Percentiles rank a stretch among this genome's conserved stretches.
These are phyloP conservation scores for Columba guinea DNA, from an alignment of 2,797 vertebrate species.

Conservation along the genomic window DNA sequence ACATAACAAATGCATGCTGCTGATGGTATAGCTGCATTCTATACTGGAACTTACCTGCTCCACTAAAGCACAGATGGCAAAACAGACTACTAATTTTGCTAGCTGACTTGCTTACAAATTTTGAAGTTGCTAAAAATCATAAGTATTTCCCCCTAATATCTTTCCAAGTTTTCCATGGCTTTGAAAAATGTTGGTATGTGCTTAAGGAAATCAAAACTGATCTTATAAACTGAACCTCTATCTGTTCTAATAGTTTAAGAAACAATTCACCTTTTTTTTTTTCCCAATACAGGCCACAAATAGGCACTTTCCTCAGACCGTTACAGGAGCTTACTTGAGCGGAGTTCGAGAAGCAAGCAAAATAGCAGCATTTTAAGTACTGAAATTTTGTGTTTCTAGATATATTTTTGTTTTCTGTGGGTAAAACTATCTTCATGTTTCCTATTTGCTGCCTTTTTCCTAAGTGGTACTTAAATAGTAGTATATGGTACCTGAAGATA, in stretches of 20 bases:
- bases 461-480: slow-evolving; percentile 24
- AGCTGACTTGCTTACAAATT: background rate
- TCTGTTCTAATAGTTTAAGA: background rate
- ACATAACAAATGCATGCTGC: background rate
- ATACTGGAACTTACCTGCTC: background rate
- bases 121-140: background rate
- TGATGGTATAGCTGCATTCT: background rate
- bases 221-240: background rate
- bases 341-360: slow-evolving; percentile 98
- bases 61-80: background rate
- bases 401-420: slow-evolving; percentile 50
- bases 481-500: slow-evolving; percentile 55
- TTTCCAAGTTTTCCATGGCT: background rate
- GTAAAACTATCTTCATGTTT: slow-evolving; percentile 55
- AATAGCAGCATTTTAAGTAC: slow-evolving; percentile 86
- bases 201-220: background rate
- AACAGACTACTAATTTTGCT: background rate
- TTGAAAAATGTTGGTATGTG: background rate
- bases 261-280: background rate
- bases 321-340: slow-evolving; percentile 96
- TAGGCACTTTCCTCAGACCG: slow-evolving; percentile 97
- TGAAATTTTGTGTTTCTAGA: slow-evolving; percentile 28
- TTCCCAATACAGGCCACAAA: slow-evolving; percentile 88
- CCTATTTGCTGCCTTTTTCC: slow-evolving; percentile 39
- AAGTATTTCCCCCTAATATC: background rate